Percentiles rank a stretch among this genome's conserved stretches.
These are phyloP conservation scores for Oedothorax gibbosus DNA, from an alignment of 1,140 invertebrate genomes.

Conservation along the genomic window DNA sequence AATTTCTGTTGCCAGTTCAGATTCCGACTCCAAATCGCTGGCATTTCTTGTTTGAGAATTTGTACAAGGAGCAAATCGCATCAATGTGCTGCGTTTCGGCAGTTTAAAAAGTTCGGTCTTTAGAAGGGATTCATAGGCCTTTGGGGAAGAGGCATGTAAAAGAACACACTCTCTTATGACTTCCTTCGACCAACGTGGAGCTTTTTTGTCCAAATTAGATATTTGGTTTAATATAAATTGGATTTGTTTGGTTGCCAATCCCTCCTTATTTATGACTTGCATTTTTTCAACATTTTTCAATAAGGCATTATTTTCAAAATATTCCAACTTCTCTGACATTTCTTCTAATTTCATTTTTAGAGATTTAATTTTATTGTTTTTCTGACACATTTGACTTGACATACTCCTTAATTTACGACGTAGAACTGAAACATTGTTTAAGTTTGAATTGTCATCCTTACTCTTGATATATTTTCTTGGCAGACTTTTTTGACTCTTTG, in stretches of 20 bases:
- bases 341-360: background rate
- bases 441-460: too few species aligned
- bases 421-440: too few species aligned
- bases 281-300: background rate
- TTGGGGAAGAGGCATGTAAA: background rate
- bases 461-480: too few species aligned
- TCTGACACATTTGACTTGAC: background rate
- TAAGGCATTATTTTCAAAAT: background rate
- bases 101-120: background rate
- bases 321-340: background rate
- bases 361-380: background rate
- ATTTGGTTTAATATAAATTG: conserved; percentile 6
- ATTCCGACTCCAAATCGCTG: too few species aligned
- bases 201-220: background rate
- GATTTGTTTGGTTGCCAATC: background rate
- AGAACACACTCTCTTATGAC: background rate
- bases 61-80: background rate
- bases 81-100: background rate
- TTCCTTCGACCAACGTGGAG: background rate
- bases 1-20: too few species aligned
- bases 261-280: background rate
- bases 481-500: too few species aligned
- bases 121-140: background rate
- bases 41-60: too few species aligned
- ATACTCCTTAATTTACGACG: background rate